These are phyloP conservation scores for Camponotus floridanus DNA, from an alignment of 1,140 invertebrate genomes.

Conservation along the genomic window DNA sequence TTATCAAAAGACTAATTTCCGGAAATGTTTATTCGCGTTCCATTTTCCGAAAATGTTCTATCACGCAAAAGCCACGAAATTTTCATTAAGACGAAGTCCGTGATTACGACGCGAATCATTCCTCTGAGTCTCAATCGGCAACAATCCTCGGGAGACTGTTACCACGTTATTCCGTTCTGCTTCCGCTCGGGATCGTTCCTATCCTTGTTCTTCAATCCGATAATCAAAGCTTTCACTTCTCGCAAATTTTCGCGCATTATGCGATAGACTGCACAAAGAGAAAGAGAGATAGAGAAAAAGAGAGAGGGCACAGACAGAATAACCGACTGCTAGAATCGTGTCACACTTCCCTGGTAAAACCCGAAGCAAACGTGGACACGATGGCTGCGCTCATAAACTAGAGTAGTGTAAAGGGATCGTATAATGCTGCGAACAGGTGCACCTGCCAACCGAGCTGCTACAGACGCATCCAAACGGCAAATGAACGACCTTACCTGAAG, in stretches of 20 bases:
- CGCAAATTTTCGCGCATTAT: neutral
- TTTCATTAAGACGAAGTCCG: slow-evolving; percentile 38
- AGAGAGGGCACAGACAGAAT: slow-evolving; percentile 34
- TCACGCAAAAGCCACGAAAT: slow-evolving; percentile 33
- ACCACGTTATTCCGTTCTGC: slow-evolving; percentile 20
- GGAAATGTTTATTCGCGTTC: neutral
- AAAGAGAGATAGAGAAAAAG: no score
- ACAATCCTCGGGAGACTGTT: slow-evolving; percentile 22
- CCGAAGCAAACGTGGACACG: slow-evolving; percentile 64
- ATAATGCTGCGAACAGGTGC: slow-evolving; percentile 34
- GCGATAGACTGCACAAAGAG: neutral
- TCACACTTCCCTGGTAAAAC: slow-evolving; percentile 66
- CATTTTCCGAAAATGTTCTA: neutral
- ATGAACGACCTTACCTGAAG: slow-evolving; percentile 53
- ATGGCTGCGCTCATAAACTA: slow-evolving; percentile 67
- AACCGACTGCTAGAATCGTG: slow-evolving; percentile 40
- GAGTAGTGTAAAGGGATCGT: slow-evolving; percentile 69
- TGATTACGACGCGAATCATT: slow-evolving; percentile 36
- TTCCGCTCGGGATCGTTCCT: neutral
- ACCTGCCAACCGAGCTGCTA: slow-evolving; percentile 27
- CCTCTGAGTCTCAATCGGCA: slow-evolving; percentile 6
- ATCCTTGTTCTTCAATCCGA: slow-evolving; percentile 15
- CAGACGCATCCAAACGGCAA: slow-evolving; percentile 33
- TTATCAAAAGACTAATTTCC: neutral
- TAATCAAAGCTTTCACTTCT: neutral